phyloP scores from a whole-genome alignment of 2,797 vertebrate genomes.

The Centroberyx gerrardi region DNA sequence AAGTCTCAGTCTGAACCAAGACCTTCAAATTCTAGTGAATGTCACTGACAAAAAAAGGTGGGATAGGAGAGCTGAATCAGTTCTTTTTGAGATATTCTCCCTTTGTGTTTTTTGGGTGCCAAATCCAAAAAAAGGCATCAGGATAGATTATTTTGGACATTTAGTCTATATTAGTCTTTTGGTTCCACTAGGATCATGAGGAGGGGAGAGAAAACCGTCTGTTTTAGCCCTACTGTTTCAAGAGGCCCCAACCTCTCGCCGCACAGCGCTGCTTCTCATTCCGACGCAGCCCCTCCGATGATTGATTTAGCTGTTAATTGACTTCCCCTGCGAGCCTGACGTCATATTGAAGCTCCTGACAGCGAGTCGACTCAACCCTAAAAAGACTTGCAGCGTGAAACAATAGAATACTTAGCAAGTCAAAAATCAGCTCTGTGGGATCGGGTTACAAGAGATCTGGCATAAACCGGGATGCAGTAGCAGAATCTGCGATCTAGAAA shows the following conservation, averaged over 20 bases:
- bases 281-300: slow-evolving; percentile 28
- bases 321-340: slow-evolving; percentile 47
- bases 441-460: slow-evolving; percentile 24
- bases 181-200: slow-evolving; percentile 1
- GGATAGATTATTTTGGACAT: background rate
- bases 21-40: background rate
- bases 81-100: too few relatives aligned
- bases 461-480: slow-evolving; percentile 18
- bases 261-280: slow-evolving; percentile 35
- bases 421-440: slow-evolving; percentile 51
- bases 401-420: slow-evolving; percentile 46
- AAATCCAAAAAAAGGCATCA: too few relatives aligned
- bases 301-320: slow-evolving; percentile 67
- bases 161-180: background rate
- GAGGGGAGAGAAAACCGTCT: background rate
- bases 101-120: too few relatives aligned
- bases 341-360: slow-evolving; percentile 46
- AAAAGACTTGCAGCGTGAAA: slow-evolving; percentile 55
- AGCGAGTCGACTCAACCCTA: slow-evolving; percentile 30
- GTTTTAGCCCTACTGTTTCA: background rate
- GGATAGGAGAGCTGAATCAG: too few relatives aligned
- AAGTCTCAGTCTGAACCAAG: slow-evolving; percentile 18
- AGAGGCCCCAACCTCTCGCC: background rate
- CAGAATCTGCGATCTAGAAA: slow-evolving; percentile 49
- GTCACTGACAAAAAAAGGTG: too few relatives aligned